These are phyloP conservation scores for Anguilla marmorata DNA, from an alignment of 2,797 vertebrate genomes.

Conservation along the genomic window DNA sequence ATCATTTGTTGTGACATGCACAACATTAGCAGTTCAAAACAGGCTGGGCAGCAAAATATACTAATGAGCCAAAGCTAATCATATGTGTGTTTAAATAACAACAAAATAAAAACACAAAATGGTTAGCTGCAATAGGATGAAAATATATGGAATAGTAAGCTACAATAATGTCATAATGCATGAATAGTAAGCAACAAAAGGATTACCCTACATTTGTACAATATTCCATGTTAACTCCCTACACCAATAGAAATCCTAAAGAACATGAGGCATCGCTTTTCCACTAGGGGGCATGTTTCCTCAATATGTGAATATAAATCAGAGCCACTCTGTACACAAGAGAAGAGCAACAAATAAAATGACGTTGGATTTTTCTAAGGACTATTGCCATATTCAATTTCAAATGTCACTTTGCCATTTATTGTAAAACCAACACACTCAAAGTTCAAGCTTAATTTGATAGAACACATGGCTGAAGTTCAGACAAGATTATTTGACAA, in stretches of 20 bases:
- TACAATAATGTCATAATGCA: too few species aligned
- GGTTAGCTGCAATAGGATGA: too few species aligned
- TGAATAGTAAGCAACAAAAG: not conserved
- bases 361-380: not conserved
- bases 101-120: not conserved
- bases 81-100: not conserved
- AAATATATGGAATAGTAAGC: too few species aligned
- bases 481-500: not conserved
- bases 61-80: not conserved
- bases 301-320: not conserved
- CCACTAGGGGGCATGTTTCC: slow-evolving; percentile 9
- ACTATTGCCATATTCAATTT: not conserved
- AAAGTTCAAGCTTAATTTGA: not conserved
- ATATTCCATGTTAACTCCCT: not conserved
- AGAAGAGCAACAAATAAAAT: not conserved
- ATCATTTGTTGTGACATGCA: not conserved
- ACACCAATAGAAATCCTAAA: not conserved
- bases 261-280: not conserved
- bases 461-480: not conserved
- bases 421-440: not conserved
- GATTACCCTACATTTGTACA: not conserved
- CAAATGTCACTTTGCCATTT: not conserved
- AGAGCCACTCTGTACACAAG: not conserved
- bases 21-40: not conserved
- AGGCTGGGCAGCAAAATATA: not conserved